Evolutionary conservation across 2,113 vertebrate species (phyloP), one percentile per base, ranked within the genome.

Genomic region (Sminthopsis crassicaudata): DNA sequence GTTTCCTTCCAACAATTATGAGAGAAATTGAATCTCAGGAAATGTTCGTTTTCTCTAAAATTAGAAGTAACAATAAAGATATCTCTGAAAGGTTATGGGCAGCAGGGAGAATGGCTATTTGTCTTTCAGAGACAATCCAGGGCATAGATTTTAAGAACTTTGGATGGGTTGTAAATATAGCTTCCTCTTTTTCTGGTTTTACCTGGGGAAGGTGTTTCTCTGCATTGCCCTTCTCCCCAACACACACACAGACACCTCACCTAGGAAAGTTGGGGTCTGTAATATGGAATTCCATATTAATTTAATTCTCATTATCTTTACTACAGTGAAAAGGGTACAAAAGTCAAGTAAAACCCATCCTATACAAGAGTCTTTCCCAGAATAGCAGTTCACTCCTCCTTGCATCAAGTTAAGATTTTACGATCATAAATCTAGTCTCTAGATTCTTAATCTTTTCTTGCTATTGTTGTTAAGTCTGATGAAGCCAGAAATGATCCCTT

Each of bases 1-100:
- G 99, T 99, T 99, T 99, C 99, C 99, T 99, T 99, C 99, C 99
- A 99, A 99, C 99, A 99, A 99, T 99, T 99, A 99, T 99, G 99
- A 99, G 99, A 98, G 99, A 99, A 99, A 99, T 99, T 99, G 99
- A 99, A 99, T 99, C 99, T 99, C 99, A 99, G 99, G 99, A 99
- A 99, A 99, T 98, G 98, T 99, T 99, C 92, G 94, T 99, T 99
- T 99, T 99, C 96, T 98, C 99, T 99, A 99, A 99, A 98, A 99
- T 99, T 99, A 99, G 98, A 98, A 98, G 97, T 98, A 99, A 99
- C 99, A 99, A 99, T 99, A 99, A 99, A 98, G 98, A 98, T 95
- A 98, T 96, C 97, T 98, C 98, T 97, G 97, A 98, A 99, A 99
- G 98, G 98, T 99, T 98, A 98, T 97, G 89, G 76, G 22, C 54